Conservation (phyloP, 2,888 invertebrate species). For the Mycalesis mineus region DNA sequence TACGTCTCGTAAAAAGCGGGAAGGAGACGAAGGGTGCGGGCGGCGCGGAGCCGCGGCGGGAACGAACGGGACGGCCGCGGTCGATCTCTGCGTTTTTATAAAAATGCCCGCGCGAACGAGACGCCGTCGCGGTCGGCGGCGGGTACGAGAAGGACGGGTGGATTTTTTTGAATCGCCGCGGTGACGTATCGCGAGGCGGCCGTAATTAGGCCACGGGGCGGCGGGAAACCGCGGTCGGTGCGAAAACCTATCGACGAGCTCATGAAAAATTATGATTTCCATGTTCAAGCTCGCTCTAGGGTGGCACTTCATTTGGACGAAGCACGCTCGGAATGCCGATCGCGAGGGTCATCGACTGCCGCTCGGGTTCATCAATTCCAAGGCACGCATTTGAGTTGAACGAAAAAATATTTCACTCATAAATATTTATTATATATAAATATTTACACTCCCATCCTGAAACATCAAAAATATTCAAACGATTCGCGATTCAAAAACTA, state of each 20-base stretch:
- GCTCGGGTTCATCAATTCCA: constrained; percentile 25
- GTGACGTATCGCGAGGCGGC: constrained; percentile 75
- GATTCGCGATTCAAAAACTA: too few species aligned
- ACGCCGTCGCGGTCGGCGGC: constrained; percentile 44
- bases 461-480: too few species aligned
- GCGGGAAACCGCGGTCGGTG: constrained; percentile 75
- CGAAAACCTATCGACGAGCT: constrained; percentile 77
- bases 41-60: constrained; percentile 61
- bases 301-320: constrained; percentile 61
- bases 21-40: constrained; percentile 77
- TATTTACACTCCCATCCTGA: too few species aligned
- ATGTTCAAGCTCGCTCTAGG: constrained; percentile 56
- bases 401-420: too few species aligned
- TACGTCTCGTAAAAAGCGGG: constrained; percentile 79
- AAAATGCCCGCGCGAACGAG: constrained; percentile 71
- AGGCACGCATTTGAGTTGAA: background rate
- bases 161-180: constrained; percentile 74
- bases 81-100: constrained; percentile 77
- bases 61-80: constrained; percentile 74
- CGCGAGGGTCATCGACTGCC: constrained; percentile 45
- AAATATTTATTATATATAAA: too few species aligned
- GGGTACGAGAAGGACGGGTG: constrained; percentile 68
- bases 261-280: constrained; percentile 77
- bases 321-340: constrained; percentile 55
- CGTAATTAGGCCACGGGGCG: constrained; percentile 78